phyloP scores from a whole-genome alignment of 2,888 invertebrate species.

The Rhagium mordax region DNA sequence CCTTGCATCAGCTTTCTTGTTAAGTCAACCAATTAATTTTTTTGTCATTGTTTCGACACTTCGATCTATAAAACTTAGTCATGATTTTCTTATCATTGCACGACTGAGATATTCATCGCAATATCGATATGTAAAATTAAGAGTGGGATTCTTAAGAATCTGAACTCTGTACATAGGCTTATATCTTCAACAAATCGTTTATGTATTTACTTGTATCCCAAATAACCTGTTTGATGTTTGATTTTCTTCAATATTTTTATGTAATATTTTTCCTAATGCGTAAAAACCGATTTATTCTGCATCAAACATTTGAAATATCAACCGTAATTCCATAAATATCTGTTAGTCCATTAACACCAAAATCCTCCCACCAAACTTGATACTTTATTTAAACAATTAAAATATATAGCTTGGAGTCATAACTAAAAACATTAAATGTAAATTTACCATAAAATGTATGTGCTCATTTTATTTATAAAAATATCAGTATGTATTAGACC shows the following conservation, averaged over 20 bases:
- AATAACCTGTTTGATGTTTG: too few relatives aligned
- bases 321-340: too few relatives aligned
- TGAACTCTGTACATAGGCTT: too few relatives aligned
- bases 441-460: not conserved
- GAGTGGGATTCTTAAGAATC: too few relatives aligned
- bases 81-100: not conserved
- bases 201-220: too few relatives aligned
- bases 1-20: not conserved
- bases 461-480: not conserved
- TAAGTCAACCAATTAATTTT: constrained; percentile 2
- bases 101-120: not conserved
- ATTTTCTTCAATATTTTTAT: too few relatives aligned
- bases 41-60: constrained; percentile 1
- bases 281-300: too few relatives aligned
- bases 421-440: not conserved
- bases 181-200: too few relatives aligned
- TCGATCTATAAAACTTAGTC: not conserved
- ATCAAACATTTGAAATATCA: too few relatives aligned
- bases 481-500: not conserved
- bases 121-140: not conserved
- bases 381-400: not conserved
- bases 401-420: not conserved
- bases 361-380: not conserved
- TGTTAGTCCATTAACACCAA: not conserved
- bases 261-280: too few relatives aligned